A percentile compares a stretch with the other conserved stretches of the same genome.
Evolutionary conservation across 2,888 invertebrate species (phyloP).

Genomic region (Drosophila phalerata): DNA sequence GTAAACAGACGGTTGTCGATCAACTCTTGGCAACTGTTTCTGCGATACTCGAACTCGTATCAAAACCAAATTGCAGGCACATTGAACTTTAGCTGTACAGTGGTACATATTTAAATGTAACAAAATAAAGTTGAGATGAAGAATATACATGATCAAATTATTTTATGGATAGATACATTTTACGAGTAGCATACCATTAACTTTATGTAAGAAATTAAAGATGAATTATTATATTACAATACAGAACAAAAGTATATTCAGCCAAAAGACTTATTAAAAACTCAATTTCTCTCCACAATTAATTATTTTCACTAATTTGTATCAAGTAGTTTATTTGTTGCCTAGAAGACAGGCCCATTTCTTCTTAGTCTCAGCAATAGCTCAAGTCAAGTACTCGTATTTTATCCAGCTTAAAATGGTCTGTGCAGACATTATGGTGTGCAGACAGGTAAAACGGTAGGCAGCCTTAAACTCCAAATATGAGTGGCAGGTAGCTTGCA

Average conservation of each 20-base stretch:
- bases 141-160: no score
- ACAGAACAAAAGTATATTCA: background rate
- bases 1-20: constrained; percentile 14
- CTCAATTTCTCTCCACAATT: background rate
- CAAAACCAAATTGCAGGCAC: constrained; percentile 30
- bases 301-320: background rate
- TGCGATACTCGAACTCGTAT: constrained; percentile 6
- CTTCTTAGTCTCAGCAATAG: background rate
- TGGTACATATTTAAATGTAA: constrained; percentile 9
- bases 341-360: background rate
- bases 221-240: no score
- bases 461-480: background rate
- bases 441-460: constrained; percentile 18
- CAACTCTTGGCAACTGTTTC: background rate
- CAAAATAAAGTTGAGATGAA: no score
- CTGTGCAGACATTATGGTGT: constrained; percentile 28
- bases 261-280: background rate
- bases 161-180: no score
- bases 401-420: constrained; percentile 30
- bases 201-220: no score
- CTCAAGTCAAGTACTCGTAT: constrained; percentile 52
- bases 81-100: constrained; percentile 43
- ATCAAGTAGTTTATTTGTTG: background rate
- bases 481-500: constrained; percentile 34
- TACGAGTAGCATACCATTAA: no score